Conservation (phyloP, 2,888 invertebrate genomes). For the Pyrrhia umbra region DNA sequence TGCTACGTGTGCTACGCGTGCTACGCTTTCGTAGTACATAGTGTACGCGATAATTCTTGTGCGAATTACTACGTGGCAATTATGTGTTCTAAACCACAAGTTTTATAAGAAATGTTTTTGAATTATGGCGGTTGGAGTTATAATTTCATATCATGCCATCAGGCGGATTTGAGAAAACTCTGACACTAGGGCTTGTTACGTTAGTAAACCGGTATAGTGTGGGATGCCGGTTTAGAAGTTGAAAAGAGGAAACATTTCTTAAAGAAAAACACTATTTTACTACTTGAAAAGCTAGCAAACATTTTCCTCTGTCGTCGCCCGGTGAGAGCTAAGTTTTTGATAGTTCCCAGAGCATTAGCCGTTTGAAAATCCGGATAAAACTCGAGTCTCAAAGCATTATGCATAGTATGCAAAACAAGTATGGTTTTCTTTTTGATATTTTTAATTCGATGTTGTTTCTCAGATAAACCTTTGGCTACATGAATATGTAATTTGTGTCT, state of each 20-base stretch:
- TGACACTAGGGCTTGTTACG: no score
- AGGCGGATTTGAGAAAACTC: no score
- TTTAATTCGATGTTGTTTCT: neutral
- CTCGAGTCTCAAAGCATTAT: slow-evolving; percentile 12
- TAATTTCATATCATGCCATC: no score
- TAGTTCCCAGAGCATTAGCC: slow-evolving; percentile 14
- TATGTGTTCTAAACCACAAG: no score
- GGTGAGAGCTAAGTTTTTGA: slow-evolving; percentile 5
- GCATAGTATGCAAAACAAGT: neutral
- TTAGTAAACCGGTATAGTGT: no score
- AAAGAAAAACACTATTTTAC: neutral
- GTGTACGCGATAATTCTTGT: neutral
- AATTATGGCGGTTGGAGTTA: no score
- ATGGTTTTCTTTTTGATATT: neutral
- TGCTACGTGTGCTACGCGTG: neutral
- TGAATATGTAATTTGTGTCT: no score
- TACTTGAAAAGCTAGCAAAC: slow-evolving; percentile 3
- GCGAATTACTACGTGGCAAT: no score
- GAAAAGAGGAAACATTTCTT: neutral
- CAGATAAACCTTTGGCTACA: neutral
- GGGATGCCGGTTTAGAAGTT: no score
- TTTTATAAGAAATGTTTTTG: no score
- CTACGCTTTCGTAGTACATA: neutral
- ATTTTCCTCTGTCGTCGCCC: neutral
- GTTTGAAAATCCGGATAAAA: slow-evolving; percentile 32